phyloP scores from a whole-genome alignment of 2,113 vertebrate genomes.

The Thomomys bottae region DNA sequence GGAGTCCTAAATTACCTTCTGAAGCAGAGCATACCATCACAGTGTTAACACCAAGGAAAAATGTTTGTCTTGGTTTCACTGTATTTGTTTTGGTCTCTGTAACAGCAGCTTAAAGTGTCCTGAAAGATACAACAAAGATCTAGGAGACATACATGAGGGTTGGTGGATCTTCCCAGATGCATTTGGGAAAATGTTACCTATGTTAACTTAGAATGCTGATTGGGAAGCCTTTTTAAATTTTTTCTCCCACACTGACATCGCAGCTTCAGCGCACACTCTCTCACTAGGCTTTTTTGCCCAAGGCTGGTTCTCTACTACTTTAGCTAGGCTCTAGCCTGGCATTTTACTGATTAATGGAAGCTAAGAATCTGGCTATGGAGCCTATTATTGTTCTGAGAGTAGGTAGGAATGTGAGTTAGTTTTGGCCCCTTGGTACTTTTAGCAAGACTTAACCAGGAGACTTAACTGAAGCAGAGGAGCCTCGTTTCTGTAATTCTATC shows the following conservation, averaged over 20 bases:
- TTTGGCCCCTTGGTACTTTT: constrained; percentile 7
- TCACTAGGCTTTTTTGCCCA: no score
- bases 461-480: no score
- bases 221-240: not conserved
- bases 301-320: no score
- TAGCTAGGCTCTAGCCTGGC: no score
- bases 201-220: constrained; percentile 33
- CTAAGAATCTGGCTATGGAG: not conserved
- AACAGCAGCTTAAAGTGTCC: not conserved
- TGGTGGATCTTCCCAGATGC: not conserved
- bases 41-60: not conserved
- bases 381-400: not conserved
- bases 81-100: not conserved
- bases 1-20: not conserved
- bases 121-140: not conserved
- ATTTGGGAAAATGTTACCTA: not conserved
- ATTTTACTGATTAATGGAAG: no score
- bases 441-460: constrained; percentile 24
- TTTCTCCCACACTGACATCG: no score
- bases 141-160: not conserved
- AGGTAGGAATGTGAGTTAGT: constrained; percentile 22
- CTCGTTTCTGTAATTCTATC: no score
- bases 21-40: not conserved
- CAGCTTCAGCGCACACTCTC: no score
- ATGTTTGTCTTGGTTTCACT: constrained; percentile 17